Conservation (phyloP, 2,113 vertebrate genomes). For the Myotis davidii region DNA sequence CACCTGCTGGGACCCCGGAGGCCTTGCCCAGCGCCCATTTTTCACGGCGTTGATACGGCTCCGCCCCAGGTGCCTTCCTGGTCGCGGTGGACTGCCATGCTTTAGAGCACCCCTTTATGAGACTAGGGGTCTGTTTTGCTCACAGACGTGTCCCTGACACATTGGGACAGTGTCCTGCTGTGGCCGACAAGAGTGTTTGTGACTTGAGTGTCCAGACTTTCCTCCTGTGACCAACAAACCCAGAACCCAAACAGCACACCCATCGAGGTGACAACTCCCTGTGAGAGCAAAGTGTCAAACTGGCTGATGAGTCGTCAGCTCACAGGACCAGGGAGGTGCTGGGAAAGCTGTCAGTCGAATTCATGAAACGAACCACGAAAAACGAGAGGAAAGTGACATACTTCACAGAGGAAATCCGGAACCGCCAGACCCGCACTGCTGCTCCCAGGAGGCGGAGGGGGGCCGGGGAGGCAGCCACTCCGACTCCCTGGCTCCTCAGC, state of each 20-base stretch:
- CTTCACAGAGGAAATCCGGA: not conserved
- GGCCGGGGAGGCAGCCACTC: not conserved
- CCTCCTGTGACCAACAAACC: not conserved
- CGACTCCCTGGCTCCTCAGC: not conserved
- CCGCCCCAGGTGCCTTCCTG: too few relatives aligned
- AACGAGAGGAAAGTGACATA: not conserved
- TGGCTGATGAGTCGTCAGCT: not conserved
- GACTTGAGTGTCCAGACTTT: not conserved
- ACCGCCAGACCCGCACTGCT: not conserved
- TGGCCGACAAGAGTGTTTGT: fast-evolving
- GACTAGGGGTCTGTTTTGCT: not conserved
- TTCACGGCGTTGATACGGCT: fast-evolving
- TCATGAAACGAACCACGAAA: not conserved
- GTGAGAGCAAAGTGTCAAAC: not conserved
- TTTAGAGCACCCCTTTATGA: not conserved
- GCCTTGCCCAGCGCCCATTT: too few relatives aligned
- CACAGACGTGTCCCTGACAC: not conserved
- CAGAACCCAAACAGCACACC: not conserved
- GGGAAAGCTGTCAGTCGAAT: not conserved
- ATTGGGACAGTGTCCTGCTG: too few relatives aligned
- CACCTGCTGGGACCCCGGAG: too few relatives aligned
- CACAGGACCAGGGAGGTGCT: not conserved
- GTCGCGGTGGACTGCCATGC: not conserved
- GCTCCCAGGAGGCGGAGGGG: not conserved
- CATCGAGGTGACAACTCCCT: not conserved